Base-by-base conservation (phyloP, 2,797 vertebrate species). In the Anabacerthia variegaticeps region DNA sequence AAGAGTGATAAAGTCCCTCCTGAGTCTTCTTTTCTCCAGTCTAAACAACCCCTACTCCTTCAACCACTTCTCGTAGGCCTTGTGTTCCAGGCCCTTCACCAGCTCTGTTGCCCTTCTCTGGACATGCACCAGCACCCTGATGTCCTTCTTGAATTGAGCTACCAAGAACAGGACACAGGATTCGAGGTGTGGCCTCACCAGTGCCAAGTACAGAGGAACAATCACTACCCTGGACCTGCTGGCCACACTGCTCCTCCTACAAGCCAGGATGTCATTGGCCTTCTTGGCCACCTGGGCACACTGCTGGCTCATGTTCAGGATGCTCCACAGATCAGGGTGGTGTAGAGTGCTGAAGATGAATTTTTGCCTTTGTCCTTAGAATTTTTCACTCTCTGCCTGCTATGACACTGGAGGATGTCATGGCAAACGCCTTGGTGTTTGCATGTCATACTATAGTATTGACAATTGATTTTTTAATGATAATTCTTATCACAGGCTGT, bases 251-350 rank as follows among this genome's bases (percentile, higher is more conserved):
- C 0, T 24, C 28, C 71, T 83, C 20, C 11, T 44, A 76, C 56
- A 37, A 3, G 14, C 20, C 28, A 30, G 23, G 19, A 21, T 2
- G 5, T 9, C 22, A 23, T 7, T 0, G 0, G 3, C 3, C n/a
- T 44, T 0, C 14, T 39, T 65, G 44, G 17, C 28, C 37, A 51
- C 1, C 30, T 72, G 73, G 52, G 21, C 14, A 59, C 7, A 5
- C 27, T 2, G 0, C n/a, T 1, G 1, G 10, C 18, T 72, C 10
- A 1, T 5, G 3, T 52, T 52, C 58, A 71, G 58, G 43, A 39
- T 19, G 7, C 10, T 15, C 18, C 46, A 24, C 5, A 9, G 15
- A 34, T 69, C 41, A 41, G 46, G 62, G 26, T 32, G 6, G 2
- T 79, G 7, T 26, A 43, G 39, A 69, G 59, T 39, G 15, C 18